Conservation (phyloP, 1,140 invertebrate genomes). For the Platorchestia sp. region DNA sequence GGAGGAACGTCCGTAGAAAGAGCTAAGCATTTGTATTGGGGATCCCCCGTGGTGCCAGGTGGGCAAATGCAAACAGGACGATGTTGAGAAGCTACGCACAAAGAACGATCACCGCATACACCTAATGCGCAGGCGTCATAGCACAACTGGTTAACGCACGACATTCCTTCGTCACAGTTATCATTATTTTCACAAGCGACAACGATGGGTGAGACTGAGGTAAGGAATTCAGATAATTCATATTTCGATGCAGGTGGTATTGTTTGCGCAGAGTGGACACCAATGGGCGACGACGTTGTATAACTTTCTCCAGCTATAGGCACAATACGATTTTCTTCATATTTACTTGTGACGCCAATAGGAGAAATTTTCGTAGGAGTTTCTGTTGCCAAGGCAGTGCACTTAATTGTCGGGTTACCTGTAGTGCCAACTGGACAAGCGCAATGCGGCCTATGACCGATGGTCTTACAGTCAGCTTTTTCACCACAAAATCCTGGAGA, state of each 20-base stretch:
- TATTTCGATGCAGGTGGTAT: neutral
- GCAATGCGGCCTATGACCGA: conserved; percentile 67
- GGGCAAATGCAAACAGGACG: conserved; percentile 82
- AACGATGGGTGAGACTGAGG: conserved; percentile 49
- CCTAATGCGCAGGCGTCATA: conserved; percentile 84
- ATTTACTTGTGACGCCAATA: neutral
- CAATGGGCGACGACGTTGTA: conserved; percentile 43
- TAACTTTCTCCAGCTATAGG: conserved; percentile 47
- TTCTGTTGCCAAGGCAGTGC: conserved; percentile 39
- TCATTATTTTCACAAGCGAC: conserved; percentile 82
- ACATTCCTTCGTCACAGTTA: conserved; percentile 67
- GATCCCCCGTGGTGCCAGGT: conserved; percentile 84
- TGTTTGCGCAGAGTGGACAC: conserved; percentile 30
- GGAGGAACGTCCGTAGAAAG: conserved; percentile 20
- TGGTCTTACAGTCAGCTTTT: conserved; percentile 79
- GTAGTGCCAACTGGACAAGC: conserved; percentile 59
- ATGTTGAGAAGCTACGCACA: conserved; percentile 82
- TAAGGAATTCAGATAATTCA: conserved; percentile 4
- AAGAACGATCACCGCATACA: conserved; percentile 83
- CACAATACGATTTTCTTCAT: neutral
- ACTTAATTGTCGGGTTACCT: conserved; percentile 62
- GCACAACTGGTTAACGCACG: conserved; percentile 84
- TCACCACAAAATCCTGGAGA: conserved; percentile 76
- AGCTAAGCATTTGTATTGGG: conserved; percentile 78
- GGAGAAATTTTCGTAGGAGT: conserved; percentile 7